phyloP scores from a whole-genome alignment of 2,113 vertebrate species.

The Gopherus flavomarginatus region DNA sequence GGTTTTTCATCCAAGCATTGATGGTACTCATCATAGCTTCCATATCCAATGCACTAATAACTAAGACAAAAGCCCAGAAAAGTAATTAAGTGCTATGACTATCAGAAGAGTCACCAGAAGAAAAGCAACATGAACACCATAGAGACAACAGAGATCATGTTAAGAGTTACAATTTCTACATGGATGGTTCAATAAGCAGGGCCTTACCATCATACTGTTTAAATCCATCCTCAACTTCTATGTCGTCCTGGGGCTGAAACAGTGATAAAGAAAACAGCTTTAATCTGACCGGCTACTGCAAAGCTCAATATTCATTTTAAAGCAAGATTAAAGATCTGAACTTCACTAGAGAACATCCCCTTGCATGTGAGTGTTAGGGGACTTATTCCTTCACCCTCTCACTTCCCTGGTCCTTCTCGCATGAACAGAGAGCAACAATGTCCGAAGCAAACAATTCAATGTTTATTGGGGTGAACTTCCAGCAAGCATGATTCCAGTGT shows the following conservation, averaged over 20 bases:
- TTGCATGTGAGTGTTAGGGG: neutral
- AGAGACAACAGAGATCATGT: neutral
- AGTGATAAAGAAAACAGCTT: constrained; percentile 66
- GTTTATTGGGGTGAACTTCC: too few relatives aligned
- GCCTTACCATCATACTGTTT: constrained; percentile 98
- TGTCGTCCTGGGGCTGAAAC: constrained; percentile 98
- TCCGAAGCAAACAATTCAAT: too few relatives aligned
- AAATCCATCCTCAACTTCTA: constrained; percentile 96
- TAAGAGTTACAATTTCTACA: neutral
- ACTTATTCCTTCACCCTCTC: too few relatives aligned
- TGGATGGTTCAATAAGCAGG: constrained; percentile 28
- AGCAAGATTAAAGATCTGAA: neutral
- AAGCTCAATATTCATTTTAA: neutral
- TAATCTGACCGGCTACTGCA: constrained; percentile 6
- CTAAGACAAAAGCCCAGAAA: constrained; percentile 58
- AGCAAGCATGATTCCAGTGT: too few relatives aligned
- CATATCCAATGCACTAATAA: constrained; percentile 94
- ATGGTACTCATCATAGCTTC: constrained; percentile 97
- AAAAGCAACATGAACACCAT: neutral
- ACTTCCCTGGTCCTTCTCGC: too few relatives aligned
- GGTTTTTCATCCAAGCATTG: constrained; percentile 89
- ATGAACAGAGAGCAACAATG: too few relatives aligned
- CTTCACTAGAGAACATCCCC: neutral
- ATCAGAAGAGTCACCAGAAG: neutral
- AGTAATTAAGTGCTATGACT: neutral